Base-by-base conservation (phyloP, 2,113 vertebrate genomes). In the Dasyurus viverrinus region DNA sequence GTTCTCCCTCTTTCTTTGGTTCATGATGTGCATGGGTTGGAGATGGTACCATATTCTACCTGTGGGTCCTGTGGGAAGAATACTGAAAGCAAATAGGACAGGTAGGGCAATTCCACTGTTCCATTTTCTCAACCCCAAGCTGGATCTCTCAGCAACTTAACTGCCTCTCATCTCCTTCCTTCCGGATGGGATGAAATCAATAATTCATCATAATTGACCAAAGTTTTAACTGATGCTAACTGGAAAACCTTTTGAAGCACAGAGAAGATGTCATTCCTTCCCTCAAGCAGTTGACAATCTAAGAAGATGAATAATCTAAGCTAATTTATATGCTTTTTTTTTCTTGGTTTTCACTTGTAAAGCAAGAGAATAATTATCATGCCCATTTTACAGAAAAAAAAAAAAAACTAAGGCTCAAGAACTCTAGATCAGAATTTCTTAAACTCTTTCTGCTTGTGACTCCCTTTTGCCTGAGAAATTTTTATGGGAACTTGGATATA, bases 261-360 rank as follows among this genome's bases (percentile, higher is more conserved):
- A 22, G 60, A 76, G 36, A 76, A 16, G 14, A 76, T 76, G 30
- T 76, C 14, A n/a, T 16, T n/a, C 68, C 16, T 42, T 84, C 68
- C 68, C n/a, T 84, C n/a, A 16, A 11, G n/a, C 0, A 0, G 2
- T 26, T 14, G 27, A 60, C 1, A 8, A 8, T 25, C 53, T 2
- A 1, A 42, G n/a, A 36, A 19, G 25, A 25, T 36, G 54, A 92
- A 26, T 3, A 25, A 30, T 24, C 48, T 9, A 22, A 42, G 1
- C 0, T 50, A 12, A 2, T 42, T 26, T 7, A 0, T 55, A 22
- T 0, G 11, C 3, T 0, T 42, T 30, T 0, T 9, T 76, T n/a
- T 7, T 91, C 27, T 91, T 48, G 25, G 76, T 16, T 27, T 54
- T 90, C 52, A 19, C 5, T 55, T 30, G 19, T 0, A 50, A 27